Conservation (phyloP, 1,140 invertebrate genomes). For the Drosophila ercepeae region DNA sequence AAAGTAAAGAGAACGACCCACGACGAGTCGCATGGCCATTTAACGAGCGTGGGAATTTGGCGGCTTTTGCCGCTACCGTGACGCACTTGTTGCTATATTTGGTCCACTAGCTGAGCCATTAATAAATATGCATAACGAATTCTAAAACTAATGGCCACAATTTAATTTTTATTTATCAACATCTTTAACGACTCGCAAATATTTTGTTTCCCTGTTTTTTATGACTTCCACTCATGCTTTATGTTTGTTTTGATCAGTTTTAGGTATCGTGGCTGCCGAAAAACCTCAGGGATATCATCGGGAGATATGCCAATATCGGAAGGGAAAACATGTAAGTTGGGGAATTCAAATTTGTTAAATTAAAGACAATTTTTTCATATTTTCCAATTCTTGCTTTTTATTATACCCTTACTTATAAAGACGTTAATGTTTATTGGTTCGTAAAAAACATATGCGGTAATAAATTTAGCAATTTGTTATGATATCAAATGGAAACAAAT, state of each 20-base stretch:
- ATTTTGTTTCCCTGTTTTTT: conserved; percentile 31
- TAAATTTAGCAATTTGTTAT: no score
- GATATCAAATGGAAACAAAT: no score
- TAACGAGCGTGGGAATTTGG: conserved; percentile 71
- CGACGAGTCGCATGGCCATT: conserved; percentile 45
- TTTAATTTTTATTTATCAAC: conserved; percentile 63
- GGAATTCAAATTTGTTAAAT: background rate
- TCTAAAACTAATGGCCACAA: conserved; percentile 51
- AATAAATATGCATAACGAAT: conserved; percentile 52
- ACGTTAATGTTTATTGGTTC: background rate
- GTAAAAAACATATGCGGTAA: no score
- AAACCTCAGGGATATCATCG: conserved; percentile 61
- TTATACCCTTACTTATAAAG: background rate
- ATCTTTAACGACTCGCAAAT: conserved; percentile 44
- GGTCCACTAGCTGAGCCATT: conserved; percentile 38
- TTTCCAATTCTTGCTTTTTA: background rate
- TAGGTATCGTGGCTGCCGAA: conserved; percentile 39
- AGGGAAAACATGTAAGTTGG: conserved; percentile 59
- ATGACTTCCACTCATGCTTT: background rate
- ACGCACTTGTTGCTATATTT: conserved; percentile 74
- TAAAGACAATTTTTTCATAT: background rate
- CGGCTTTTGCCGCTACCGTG: conserved; percentile 42
- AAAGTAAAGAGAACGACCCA: conserved; percentile 10
- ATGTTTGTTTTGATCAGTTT: conserved; percentile 29
- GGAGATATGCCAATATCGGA: conserved; percentile 74